A percentile compares a stretch with the other conserved stretches of the same genome.
Conservation (phyloP, 2,888 invertebrate genomes). For the Arge pagana region DNA sequence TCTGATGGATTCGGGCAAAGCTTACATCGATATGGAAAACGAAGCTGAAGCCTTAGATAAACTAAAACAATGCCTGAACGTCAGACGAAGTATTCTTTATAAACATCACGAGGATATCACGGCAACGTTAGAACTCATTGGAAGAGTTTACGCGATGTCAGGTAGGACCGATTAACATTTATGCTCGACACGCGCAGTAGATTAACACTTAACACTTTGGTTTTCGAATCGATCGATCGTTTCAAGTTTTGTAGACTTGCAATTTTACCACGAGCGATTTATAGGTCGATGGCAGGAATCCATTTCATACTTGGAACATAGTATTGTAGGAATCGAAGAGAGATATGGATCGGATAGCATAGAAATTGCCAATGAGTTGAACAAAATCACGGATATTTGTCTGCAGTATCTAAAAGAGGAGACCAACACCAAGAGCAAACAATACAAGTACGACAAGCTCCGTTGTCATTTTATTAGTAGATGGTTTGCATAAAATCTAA, state of each 20-base stretch:
- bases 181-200: too few relatives aligned
- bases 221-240: neutral
- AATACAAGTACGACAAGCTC: slow-evolving; percentile 53
- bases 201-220: too few relatives aligned
- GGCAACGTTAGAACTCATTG: slow-evolving; percentile 59
- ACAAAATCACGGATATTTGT: slow-evolving; percentile 68
- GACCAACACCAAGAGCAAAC: slow-evolving; percentile 48
- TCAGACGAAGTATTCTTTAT: slow-evolving; percentile 59
- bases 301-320: slow-evolving; percentile 61
- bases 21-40: slow-evolving; percentile 34
- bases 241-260: neutral
- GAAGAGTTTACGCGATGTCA: slow-evolving; percentile 60
- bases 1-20: slow-evolving; percentile 38
- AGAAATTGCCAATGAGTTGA: slow-evolving; percentile 69
- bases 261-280: slow-evolving; percentile 31
- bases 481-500: neutral
- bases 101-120: slow-evolving; percentile 61
- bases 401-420: slow-evolving; percentile 57
- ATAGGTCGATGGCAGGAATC: slow-evolving; percentile 56
- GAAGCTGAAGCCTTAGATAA: slow-evolving; percentile 54
- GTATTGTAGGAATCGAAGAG: slow-evolving; percentile 64
- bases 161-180: too few relatives aligned
- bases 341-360: slow-evolving; percentile 69
- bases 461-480: neutral
- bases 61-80: slow-evolving; percentile 57